These are phyloP conservation scores for Brachypodius melanocephalos DNA, from an alignment of 2,113 vertebrate species.

Conservation along the genomic window DNA sequence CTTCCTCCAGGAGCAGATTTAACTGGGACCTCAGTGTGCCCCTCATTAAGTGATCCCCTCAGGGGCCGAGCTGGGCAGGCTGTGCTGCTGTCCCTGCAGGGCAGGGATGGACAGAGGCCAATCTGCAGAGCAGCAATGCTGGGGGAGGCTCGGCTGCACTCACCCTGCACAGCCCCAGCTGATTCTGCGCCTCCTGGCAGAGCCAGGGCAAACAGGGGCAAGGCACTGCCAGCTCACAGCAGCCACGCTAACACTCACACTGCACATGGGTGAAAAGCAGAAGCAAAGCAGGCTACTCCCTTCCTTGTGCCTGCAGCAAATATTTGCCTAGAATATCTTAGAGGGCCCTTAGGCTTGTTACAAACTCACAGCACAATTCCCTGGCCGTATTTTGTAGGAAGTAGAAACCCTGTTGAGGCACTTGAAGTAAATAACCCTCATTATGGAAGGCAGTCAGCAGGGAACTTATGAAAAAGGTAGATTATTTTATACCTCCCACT, in stretches of 20 bases:
- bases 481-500: neutral
- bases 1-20: neutral
- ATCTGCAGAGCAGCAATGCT: rapidly evolving
- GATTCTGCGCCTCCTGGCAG: neutral
- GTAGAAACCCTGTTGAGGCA: neutral
- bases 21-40: neutral
- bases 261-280: neutral
- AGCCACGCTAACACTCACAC: neutral
- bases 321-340: neutral
- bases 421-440: neutral
- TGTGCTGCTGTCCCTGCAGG: neutral
- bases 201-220: neutral
- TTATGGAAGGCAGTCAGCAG: neutral
- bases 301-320: neutral
- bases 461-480: neutral
- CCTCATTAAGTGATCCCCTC: neutral
- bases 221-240: neutral
- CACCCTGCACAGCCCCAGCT: neutral
- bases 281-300: neutral
- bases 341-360: neutral
- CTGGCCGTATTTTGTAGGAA: neutral
- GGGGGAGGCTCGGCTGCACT: neutral
- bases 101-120: neutral
- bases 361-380: neutral
- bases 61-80: neutral